Percentiles rank a stretch among this genome's conserved stretches.
Evolutionary conservation across 2,797 vertebrate species (phyloP).

Genomic region (Acrossocheilus fasciatus): DNA sequence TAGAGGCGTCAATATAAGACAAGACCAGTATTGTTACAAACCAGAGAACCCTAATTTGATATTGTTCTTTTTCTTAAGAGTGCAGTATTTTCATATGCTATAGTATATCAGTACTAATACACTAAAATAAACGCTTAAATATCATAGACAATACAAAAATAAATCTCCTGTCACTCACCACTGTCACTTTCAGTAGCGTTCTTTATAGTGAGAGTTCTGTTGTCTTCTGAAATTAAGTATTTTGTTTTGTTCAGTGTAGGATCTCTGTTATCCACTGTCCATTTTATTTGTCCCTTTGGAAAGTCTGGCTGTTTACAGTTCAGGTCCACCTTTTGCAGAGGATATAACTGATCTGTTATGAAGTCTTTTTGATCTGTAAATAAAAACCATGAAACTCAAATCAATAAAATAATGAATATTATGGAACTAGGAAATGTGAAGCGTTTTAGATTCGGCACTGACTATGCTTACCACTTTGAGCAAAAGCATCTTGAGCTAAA

Average conservation of each 20-base stretch:
- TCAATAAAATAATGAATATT: too few species aligned
- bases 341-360: constrained; percentile 32
- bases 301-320: constrained; percentile 46
- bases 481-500: constrained; percentile 47
- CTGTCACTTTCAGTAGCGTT: constrained; percentile 54
- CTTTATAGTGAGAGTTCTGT: constrained; percentile 52
- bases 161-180: constrained; percentile 65
- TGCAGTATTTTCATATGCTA: background rate
- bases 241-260: background rate
- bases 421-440: background rate
- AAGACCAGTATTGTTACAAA: background rate
- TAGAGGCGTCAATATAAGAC: background rate
- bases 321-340: constrained; percentile 62
- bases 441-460: constrained; percentile 16
- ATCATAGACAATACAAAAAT: background rate
- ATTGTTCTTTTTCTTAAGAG: background rate
- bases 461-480: constrained; percentile 49
- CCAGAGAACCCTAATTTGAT: background rate
- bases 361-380: constrained; percentile 35
- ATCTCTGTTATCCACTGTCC: constrained; percentile 61
- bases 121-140: background rate
- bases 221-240: background rate
- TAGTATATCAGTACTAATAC: background rate
- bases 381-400: background rate
- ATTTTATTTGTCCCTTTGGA: constrained; percentile 21